These are phyloP conservation scores for Oscheius sp. DNA, from an alignment of 2,888 invertebrate genomes.

Conservation along the genomic window DNA sequence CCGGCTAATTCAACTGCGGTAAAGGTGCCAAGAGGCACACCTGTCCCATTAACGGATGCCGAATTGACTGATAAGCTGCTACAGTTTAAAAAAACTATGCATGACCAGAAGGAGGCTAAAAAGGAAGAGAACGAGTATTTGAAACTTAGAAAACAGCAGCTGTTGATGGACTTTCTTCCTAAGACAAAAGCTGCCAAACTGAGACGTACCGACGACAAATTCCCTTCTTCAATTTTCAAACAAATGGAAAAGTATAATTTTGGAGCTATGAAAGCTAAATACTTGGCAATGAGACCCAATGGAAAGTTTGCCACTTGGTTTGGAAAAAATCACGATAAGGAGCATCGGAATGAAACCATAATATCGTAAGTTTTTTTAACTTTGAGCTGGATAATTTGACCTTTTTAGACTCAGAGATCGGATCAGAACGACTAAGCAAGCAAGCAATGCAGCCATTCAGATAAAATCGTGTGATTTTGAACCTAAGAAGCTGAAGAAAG, in stretches of 20 bases:
- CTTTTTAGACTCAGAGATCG: neutral
- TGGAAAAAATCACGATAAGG: conserved; percentile 18
- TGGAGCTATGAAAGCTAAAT: conserved; percentile 17
- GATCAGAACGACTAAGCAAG: neutral
- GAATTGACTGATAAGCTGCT: no score
- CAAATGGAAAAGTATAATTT: conserved; percentile 17
- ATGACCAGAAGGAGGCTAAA: conserved; percentile 18
- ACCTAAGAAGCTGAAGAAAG: neutral
- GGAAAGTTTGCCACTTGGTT: conserved; percentile 17
- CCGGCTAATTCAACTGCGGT: no score
- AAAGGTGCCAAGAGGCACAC: no score
- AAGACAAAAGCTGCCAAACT: conserved; percentile 10
- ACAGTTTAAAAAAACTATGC: no score
- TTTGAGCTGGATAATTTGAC: neutral
- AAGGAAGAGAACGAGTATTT: conserved; percentile 16
- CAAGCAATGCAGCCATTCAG: no score
- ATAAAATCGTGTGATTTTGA: no score
- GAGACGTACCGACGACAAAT: conserved; percentile 10
- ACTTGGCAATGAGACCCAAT: conserved; percentile 2
- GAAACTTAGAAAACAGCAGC: neutral
- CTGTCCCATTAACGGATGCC: no score
- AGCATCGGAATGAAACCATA: neutral
- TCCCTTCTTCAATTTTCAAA: neutral
- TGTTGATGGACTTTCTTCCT: neutral
- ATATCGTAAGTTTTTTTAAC: neutral